phyloP scores from a whole-genome alignment of 1,140 invertebrate species.

The Trichoplusia ni region DNA sequence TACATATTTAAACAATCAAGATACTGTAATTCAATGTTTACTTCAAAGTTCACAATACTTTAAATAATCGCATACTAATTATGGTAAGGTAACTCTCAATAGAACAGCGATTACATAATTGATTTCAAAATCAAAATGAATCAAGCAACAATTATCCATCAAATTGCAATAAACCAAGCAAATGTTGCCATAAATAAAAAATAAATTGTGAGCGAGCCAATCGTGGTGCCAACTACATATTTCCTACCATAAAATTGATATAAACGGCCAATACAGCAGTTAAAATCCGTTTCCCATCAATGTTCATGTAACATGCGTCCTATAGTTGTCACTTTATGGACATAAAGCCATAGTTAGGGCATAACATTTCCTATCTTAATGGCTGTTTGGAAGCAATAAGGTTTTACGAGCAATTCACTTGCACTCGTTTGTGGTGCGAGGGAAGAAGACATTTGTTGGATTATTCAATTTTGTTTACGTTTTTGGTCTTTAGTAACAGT shows the following conservation, averaged over 20 bases:
- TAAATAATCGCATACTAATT: too few relatives aligned
- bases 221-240: slow-evolving; percentile 1
- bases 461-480: not conserved
- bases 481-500: too few relatives aligned
- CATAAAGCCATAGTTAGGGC: slow-evolving; percentile 59
- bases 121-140: too few relatives aligned
- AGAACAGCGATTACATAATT: too few relatives aligned
- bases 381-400: slow-evolving; percentile 56
- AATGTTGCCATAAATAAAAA: not conserved
- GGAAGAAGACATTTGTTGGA: not conserved
- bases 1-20: too few relatives aligned
- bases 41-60: too few relatives aligned
- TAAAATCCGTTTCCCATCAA: slow-evolving; percentile 9
- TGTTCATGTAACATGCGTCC: not conserved
- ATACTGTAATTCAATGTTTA: too few relatives aligned
- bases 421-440: not conserved
- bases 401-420: slow-evolving; percentile 40
- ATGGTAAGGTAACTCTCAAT: too few relatives aligned
- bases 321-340: slow-evolving; percentile 29
- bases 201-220: not conserved
- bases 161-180: not conserved
- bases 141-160: not conserved
- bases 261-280: slow-evolving; percentile 6
- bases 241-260: slow-evolving; percentile 16
- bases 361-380: slow-evolving; percentile 61